Conservation (phyloP, 2,113 vertebrate genomes). For the Solea solea region DNA sequence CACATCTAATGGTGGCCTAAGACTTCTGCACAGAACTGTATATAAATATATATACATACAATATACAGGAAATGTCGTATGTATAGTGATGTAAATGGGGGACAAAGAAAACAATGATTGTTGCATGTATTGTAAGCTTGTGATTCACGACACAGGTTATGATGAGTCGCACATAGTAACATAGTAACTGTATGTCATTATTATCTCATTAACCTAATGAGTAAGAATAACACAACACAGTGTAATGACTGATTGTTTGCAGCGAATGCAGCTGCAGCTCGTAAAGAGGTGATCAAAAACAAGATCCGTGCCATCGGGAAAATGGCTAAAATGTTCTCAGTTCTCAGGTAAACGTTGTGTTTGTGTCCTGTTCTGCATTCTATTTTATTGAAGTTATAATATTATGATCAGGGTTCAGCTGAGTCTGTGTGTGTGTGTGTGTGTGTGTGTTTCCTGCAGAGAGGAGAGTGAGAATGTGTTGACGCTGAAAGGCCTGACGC, state of each 20-base stretch:
- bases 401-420: conserved; percentile 22
- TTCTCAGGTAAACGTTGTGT: conserved; percentile 78
- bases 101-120: no score
- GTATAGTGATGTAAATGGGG: no score
- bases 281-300: conserved; percentile 87
- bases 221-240: background rate
- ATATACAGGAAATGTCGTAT: no score
- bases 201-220: background rate
- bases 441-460: conserved; percentile 70
- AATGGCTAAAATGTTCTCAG: conserved; percentile 88
- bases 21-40: no score
- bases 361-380: background rate
- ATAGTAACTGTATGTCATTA: background rate
- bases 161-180: background rate
- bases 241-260: conserved; percentile 25
- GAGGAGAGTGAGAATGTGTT: conserved; percentile 88
- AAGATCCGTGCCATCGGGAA: conserved; percentile 87
- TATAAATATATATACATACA: no score
- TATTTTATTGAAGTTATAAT: no score
- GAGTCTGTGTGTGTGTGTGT: conserved; percentile 37
- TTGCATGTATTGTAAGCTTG: no score
- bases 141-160: no score
- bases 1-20: no score
- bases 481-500: conserved; percentile 86
- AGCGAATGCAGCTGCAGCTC: conserved; percentile 85